Evolutionary conservation across 2,797 vertebrate genomes (phyloP), one percentile per base, ranked within the genome.

Genomic region (Bradypus variegatus): DNA sequence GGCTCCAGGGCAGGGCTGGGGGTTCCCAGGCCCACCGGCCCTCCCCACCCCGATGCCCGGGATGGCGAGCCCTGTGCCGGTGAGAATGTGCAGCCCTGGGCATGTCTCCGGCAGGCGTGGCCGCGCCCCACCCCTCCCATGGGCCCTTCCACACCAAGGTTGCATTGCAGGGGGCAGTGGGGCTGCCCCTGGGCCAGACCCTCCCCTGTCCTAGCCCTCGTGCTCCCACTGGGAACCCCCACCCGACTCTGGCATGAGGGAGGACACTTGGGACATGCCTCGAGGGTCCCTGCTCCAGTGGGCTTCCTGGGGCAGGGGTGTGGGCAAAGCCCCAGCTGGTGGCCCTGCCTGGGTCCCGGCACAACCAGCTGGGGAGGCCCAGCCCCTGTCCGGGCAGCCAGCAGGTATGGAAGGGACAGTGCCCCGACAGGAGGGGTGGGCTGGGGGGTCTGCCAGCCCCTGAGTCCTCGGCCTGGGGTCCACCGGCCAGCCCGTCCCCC

Each of bases 111-210:
- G 36, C 45, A 77, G 95, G 86, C n/a, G 89, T 80, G 23, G 53
- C 83, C 70, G 36, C 80, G 83, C 70, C 50, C 73, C 87, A 1
- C 2, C 50, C 82, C 45, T 95, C 94, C 85, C 93, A 94, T n/a
- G 41, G 83, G 90, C 77, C 91, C 94, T 90, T 90, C 84, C 0
- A 94, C 83, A 79, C 38, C 6, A 2, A 41, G 79, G 53, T 45
- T 31, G 90, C 73, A 27, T 41, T 60, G n/a, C 62, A 83, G 29
- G 72, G 29, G 80, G 77, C 86, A 23, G 76, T 14, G 80, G 85
- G 36, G 41, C 31, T 2, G 15, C 15, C 25, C 41, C 86, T 36
- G 21, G n/a, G 48, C 72, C 36, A n/a, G 64, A 10, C 85, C 77
- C 62, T 72, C 45, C 8, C 36, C 45, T 70, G 67, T 1, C 18